Conservation (phyloP, 2,113 vertebrate genomes). For the Sinocyclocheilus anophthalmus region DNA sequence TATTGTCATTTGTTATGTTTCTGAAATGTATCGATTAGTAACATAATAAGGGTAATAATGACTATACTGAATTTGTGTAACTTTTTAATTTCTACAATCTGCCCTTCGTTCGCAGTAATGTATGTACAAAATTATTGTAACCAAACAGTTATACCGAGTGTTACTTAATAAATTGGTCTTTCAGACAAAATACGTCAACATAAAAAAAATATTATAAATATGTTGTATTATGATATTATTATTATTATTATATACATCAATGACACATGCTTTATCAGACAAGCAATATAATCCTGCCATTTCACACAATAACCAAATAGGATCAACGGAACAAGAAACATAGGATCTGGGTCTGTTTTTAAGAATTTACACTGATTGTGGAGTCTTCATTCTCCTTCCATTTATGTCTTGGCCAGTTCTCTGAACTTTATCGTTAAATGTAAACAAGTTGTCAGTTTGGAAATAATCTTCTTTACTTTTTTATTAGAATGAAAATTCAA, state of each 20-base stretch:
- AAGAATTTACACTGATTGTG: constrained; percentile 71
- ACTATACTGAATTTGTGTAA: not conserved
- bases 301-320: constrained; percentile 73
- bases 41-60: not conserved
- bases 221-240: not conserved
- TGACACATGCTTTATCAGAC: constrained; percentile 65
- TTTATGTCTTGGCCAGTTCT: constrained; percentile 73
- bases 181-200: not conserved
- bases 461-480: constrained; percentile 87
- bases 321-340: constrained; percentile 54
- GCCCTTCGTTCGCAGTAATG: not conserved
- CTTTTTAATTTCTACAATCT: not conserved
- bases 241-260: not conserved
- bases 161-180: not conserved
- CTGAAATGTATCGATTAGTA: not conserved
- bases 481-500: constrained; percentile 87
- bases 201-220: not conserved
- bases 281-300: constrained; percentile 77
- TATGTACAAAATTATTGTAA: not conserved
- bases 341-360: constrained; percentile 65
- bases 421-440: constrained; percentile 89
- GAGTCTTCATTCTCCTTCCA: constrained; percentile 74
- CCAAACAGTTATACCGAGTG: too few species aligned
- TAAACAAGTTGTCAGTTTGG: constrained; percentile 90
- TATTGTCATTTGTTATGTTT: not conserved